Percentiles rank a stretch among this genome's conserved stretches.
Conservation (phyloP, 2,797 vertebrate genomes). For the Urocyon cinereoargenteus region DNA sequence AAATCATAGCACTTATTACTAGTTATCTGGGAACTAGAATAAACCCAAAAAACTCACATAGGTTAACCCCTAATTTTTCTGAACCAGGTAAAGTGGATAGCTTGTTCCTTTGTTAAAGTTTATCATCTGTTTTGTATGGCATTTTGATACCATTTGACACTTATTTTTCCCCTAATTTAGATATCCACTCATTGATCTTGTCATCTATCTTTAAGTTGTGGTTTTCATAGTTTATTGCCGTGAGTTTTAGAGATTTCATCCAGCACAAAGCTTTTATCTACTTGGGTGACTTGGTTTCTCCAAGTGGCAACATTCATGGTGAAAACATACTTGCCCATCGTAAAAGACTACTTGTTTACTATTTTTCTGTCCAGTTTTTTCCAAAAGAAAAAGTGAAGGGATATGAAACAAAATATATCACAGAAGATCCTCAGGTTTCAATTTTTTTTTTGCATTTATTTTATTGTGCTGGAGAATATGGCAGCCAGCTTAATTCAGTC, state of each 20-base stretch:
- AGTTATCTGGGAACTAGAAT: conserved; percentile 77
- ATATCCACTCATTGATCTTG: not conserved
- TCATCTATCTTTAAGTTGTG: not conserved
- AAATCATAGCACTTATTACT: conserved; percentile 81
- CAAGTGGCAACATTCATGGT: not conserved
- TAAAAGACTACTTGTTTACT: conserved; percentile 62
- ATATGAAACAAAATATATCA: conserved; percentile 36
- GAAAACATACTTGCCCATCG: conserved; percentile 32
- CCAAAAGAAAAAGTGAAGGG: conserved; percentile 56
- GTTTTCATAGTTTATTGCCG: conserved; percentile 41
- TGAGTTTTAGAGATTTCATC: conserved; percentile 67
- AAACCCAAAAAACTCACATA: conserved; percentile 70
- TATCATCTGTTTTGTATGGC: not conserved
- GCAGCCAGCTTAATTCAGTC: conserved; percentile 85
- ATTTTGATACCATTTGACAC: conserved; percentile 28
- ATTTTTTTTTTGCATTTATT: conserved; percentile 82
- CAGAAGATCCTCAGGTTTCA: conserved; percentile 67
- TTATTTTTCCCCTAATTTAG: not conserved
- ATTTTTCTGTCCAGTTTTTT: not conserved
- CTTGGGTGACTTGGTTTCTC: conserved; percentile 40
- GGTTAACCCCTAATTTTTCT: conserved; percentile 70
- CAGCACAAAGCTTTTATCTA: conserved; percentile 26
- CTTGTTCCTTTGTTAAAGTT: conserved; percentile 42
- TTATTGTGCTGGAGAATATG: conserved; percentile 84
- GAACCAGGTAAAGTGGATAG: conserved; percentile 59